Percentiles rank a stretch among this genome's conserved stretches.
Evolutionary conservation across 2,113 vertebrate species (phyloP).

Genomic region (Alces alces): DNA sequence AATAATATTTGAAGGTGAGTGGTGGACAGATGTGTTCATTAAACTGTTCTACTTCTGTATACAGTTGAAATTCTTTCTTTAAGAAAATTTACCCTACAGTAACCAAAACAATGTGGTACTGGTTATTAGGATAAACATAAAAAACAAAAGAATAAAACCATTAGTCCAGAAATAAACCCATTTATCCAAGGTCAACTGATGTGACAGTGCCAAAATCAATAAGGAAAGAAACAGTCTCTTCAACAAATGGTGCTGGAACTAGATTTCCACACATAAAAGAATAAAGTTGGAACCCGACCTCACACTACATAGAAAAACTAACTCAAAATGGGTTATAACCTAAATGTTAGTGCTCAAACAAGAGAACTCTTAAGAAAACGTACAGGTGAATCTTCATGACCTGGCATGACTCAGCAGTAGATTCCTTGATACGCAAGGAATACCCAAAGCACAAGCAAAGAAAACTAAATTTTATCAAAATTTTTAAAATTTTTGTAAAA

Average conservation of each 20-base stretch:
- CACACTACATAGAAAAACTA: not conserved
- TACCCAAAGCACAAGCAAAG: not conserved
- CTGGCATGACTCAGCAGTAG: not conserved
- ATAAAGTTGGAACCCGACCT: not conserved
- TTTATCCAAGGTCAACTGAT: not conserved
- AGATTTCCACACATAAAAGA: not conserved
- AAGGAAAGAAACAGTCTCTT: not conserved
- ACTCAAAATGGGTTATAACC: not conserved
- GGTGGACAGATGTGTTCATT: not conserved
- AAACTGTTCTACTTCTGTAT: not conserved
- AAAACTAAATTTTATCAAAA: not conserved
- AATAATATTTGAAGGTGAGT: not conserved
- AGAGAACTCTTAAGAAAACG: not conserved
- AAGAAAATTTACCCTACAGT: not conserved
- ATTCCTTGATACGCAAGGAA: not conserved
- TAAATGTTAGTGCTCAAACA: not conserved
- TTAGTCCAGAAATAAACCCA: not conserved
- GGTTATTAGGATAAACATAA: not conserved
- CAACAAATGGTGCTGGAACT: not conserved
- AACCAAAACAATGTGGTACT: not conserved
- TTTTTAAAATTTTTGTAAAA: not conserved
- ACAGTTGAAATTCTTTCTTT: not conserved
- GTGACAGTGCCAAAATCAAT: not conserved
- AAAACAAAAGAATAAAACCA: not conserved
- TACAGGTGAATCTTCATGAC: not conserved